Base-by-base conservation (phyloP, 2,888 invertebrate genomes). In the Sinopyrophorus schimmeli region DNA sequence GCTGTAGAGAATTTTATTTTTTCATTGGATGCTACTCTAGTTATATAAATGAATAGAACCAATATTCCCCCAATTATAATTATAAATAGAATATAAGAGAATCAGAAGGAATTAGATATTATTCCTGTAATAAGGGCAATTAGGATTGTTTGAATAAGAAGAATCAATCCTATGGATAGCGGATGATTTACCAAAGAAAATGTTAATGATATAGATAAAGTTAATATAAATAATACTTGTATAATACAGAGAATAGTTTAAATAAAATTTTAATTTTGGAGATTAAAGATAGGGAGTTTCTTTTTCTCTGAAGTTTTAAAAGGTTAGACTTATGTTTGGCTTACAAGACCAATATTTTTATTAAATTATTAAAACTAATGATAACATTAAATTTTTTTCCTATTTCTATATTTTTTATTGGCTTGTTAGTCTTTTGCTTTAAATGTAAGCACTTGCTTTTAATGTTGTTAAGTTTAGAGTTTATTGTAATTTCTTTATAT, bases 311-410 rank as follows among this genome's bases (percentile, higher is more conserved):
- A n/a, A n/a, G n/a, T n/a, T n/a, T n/a, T n/a, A n/a, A n/a, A n/a
- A n/a, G n/a, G n/a, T n/a, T n/a, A n/a, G n/a, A n/a, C n/a, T n/a
- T n/a, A n/a, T n/a, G n/a, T n/a, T n/a, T n/a, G n/a, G 63, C 80
- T 82, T 83, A 83, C 81, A 82, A 83, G 77, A 82, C 77, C 80
- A 80, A 78, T 77, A 74, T 82, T 83, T 81, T 81, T 60, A 61
- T 77, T 81, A 80, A 81, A 82, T 77, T 82, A 81, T 80, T 78
- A 80, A 80, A 79, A 76, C 77, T n/a, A 76, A 77, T 80, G 76
- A 59, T 74, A 68, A 73, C 74, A 61, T 70, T 80, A 15, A 14
- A 16, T 37, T 23, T 41, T 55, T 66, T 77, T n/a, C n/a, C n/a
- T 68, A 57, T 76, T 61, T 74, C 74, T 62, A 76, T 82, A 69